phyloP scores from a whole-genome alignment of 2,797 vertebrate species.

The Syncerus caffer region DNA sequence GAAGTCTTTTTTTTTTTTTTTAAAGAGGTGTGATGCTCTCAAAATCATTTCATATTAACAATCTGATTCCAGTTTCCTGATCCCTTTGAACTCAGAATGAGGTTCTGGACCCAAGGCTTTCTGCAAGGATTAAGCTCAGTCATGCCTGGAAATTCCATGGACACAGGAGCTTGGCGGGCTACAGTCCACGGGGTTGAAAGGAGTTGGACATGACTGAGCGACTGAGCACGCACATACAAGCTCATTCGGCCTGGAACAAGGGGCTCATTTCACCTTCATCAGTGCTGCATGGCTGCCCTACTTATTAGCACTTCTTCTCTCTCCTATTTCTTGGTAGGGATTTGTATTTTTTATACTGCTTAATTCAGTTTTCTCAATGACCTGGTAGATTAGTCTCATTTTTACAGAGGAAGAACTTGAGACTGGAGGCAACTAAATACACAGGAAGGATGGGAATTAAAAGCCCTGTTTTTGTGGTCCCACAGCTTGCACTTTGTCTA shows the following conservation, averaged over 20 bases:
- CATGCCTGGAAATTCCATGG: neutral
- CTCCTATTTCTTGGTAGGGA: neutral
- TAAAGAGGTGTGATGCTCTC: neutral
- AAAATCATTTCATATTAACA: neutral
- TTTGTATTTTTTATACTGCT: neutral
- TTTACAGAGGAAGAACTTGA: neutral
- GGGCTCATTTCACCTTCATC: neutral
- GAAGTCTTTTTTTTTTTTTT: neutral
- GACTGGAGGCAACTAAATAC: neutral
- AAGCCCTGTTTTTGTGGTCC: neutral
- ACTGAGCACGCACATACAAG: neutral
- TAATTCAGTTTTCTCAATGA: neutral
- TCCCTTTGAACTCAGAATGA: neutral
- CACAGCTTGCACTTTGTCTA: neutral
- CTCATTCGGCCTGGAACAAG: neutral
- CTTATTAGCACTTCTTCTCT: too few relatives aligned
- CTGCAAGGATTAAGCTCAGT: neutral
- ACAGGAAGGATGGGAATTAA: neutral
- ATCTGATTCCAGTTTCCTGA: neutral
- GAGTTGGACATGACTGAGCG: rapidly evolving
- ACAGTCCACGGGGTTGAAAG: neutral
- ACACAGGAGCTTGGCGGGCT: neutral
- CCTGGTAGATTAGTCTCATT: neutral
- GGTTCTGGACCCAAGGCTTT: neutral
- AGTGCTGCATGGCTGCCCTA: rapidly evolving